Evolutionary conservation across 2,113 vertebrate genomes (phyloP).

Genomic region (Sturnira hondurensis): DNA sequence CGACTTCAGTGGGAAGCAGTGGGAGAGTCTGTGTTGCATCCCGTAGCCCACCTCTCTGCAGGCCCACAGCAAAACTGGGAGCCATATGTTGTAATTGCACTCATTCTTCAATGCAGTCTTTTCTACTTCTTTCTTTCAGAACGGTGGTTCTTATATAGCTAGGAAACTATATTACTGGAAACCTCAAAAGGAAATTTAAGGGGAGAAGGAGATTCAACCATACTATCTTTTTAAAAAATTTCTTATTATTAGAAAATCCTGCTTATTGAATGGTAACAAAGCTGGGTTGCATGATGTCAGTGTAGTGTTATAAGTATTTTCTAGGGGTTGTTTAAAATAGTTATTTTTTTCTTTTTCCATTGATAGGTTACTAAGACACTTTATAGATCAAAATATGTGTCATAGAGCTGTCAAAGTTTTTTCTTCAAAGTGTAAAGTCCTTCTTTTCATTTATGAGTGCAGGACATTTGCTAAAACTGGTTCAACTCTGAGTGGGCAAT

Average conservation of each 20-base stretch:
- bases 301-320: background rate
- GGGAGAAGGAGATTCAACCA: background rate
- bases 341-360: background rate
- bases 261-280: background rate
- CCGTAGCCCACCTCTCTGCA: too few relatives aligned
- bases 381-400: constrained; percentile 6
- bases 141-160: background rate
- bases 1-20: too few relatives aligned
- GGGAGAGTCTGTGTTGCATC: too few relatives aligned
- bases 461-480: background rate
- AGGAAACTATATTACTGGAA: background rate
- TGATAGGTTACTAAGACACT: background rate
- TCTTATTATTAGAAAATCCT: background rate
- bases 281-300: background rate
- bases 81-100: too few relatives aligned
- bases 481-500: background rate
- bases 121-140: background rate
- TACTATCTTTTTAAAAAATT: background rate
- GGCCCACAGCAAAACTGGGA: too few relatives aligned
- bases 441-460: background rate
- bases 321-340: background rate
- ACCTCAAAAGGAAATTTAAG: constrained; percentile 24
- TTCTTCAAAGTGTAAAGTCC: background rate
- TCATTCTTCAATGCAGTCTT: too few relatives aligned
- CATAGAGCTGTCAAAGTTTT: background rate